Percentiles rank a stretch among this genome's conserved stretches.
Evolutionary conservation across 2,888 invertebrate species (phyloP).

Genomic region (Melolontha melolontha): DNA sequence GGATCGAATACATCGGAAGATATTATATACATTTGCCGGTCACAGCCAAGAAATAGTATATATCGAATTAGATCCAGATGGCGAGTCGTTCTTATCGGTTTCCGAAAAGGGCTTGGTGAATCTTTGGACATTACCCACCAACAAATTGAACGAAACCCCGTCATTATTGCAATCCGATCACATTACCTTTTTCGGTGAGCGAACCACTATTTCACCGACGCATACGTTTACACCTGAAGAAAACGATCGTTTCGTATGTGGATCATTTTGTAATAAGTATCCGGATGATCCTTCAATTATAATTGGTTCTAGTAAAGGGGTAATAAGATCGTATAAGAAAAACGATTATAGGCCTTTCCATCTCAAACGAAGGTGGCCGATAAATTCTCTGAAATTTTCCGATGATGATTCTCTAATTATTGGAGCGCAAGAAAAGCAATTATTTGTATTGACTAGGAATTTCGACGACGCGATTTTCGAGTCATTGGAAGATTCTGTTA

Average conservation of each 20-base stretch:
- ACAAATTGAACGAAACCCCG: slow-evolving; percentile 50
- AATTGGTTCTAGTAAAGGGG: slow-evolving; percentile 49
- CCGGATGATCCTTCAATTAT: slow-evolving; percentile 43
- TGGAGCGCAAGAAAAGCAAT: slow-evolving; percentile 48
- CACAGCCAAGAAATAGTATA: slow-evolving; percentile 66
- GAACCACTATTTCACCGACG: slow-evolving; percentile 50
- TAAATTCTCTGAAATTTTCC: slow-evolving; percentile 52
- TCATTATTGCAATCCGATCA: slow-evolving; percentile 59
- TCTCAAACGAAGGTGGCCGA: slow-evolving; percentile 14
- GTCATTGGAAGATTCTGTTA: slow-evolving; percentile 46
- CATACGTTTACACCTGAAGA: slow-evolving; percentile 46
- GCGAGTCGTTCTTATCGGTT: slow-evolving; percentile 71
- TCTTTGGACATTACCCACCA: slow-evolving; percentile 69
- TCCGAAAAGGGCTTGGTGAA: slow-evolving; percentile 71
- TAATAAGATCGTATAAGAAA: background rate
- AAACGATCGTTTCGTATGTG: slow-evolving; percentile 51
- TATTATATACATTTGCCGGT: slow-evolving; percentile 67
- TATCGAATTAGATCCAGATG: slow-evolving; percentile 69
- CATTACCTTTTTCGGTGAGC: slow-evolving; percentile 58
- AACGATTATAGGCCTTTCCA: background rate
- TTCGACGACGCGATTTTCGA: slow-evolving; percentile 49
- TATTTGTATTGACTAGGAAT: slow-evolving; percentile 51
- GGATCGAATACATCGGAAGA: slow-evolving; percentile 64
- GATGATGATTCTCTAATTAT: slow-evolving; percentile 51
- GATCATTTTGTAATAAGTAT: slow-evolving; percentile 52